These are phyloP conservation scores for Agapornis roseicollis DNA, from an alignment of 2,113 vertebrate species.

Conservation along the genomic window DNA sequence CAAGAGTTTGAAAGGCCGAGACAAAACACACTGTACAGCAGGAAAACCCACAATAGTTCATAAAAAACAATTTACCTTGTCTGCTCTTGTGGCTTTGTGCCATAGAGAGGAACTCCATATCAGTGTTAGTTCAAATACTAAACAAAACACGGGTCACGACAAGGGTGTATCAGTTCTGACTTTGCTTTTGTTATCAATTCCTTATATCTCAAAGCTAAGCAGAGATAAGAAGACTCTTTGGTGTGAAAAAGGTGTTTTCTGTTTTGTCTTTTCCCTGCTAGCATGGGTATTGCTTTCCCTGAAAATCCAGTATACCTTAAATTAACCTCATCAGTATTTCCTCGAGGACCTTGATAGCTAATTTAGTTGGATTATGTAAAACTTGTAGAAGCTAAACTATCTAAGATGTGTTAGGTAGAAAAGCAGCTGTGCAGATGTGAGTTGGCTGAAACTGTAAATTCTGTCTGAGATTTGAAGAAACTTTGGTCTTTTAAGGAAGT, in stretches of 20 bases:
- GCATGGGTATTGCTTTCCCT: rapidly evolving
- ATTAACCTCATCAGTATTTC: not conserved
- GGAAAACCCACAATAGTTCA: not conserved
- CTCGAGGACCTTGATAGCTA: not conserved
- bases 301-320: not conserved
- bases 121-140: not conserved
- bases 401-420: not conserved
- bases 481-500: not conserved
- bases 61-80: not conserved
- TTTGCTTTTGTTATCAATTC: not conserved
- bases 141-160: not conserved
- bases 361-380: not conserved
- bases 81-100: not conserved
- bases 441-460: not conserved
- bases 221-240: not conserved
- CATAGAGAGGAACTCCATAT: not conserved
- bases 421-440: not conserved
- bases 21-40: not conserved
- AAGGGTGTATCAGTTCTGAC: not conserved
- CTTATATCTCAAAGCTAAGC: not conserved
- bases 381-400: not conserved
- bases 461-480: not conserved
- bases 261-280: not conserved
- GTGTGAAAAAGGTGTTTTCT: not conserved
- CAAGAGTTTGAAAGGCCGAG: not conserved